Conservation (phyloP, 35 echinoderm and acorn worm species). For the Anneissia japonica region DNA sequence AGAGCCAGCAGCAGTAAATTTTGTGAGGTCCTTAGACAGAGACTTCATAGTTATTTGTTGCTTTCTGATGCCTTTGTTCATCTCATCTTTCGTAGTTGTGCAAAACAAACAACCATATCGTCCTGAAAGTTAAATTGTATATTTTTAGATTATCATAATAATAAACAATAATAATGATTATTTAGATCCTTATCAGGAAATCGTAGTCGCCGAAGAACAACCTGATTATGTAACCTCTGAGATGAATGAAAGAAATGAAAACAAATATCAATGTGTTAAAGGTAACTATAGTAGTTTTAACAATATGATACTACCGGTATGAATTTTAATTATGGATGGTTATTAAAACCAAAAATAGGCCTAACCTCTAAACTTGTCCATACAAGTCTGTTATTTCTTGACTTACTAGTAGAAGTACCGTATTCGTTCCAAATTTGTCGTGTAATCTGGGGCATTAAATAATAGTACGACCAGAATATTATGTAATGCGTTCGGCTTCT, state of each 20-base stretch:
- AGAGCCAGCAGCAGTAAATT: neutral
- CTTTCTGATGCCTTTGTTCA: neutral
- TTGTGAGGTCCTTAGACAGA: neutral
- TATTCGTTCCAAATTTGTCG: neutral
- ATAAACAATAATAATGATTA: too few relatives aligned
- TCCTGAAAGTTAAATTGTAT: neutral
- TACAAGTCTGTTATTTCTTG: neutral
- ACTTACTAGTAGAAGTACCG: neutral
- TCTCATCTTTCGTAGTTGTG: neutral
- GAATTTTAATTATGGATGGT: too few relatives aligned
- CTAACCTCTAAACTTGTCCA: neutral
- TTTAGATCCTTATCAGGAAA: neutral
- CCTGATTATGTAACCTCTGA: conserved; percentile 7
- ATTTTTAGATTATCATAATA: too few relatives aligned
- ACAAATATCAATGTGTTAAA: too few relatives aligned
- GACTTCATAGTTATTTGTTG: neutral
- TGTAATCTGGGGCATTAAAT: conserved; percentile 13
- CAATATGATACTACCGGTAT: too few relatives aligned
- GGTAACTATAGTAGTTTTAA: too few relatives aligned
- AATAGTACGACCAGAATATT: conserved; percentile 1
- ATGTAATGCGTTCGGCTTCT: neutral
- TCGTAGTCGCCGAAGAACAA: conserved; percentile 41
- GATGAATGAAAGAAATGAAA: too few relatives aligned
- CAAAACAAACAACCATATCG: neutral
- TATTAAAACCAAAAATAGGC: too few relatives aligned